Percentiles rank a stretch among this genome's conserved stretches.
These are phyloP conservation scores for Drosophila fulvimacula DNA, from an alignment of 2,888 invertebrate species.

Conservation along the genomic window DNA sequence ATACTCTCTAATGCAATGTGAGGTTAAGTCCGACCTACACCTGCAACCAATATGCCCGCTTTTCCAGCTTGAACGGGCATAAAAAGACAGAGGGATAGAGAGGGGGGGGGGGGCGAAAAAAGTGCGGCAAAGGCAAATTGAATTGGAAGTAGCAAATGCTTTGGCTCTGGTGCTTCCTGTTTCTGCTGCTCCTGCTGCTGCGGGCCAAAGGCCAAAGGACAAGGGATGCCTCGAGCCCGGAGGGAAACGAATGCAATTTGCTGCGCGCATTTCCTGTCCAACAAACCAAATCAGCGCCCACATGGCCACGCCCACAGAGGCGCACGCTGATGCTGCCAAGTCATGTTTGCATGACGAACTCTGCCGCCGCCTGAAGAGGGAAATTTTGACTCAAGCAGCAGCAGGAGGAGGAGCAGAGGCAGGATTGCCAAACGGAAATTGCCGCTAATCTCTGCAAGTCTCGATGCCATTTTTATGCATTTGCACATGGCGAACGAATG, in stretches of 20 bases:
- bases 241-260: constrained; percentile 65
- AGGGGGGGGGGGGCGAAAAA: background rate
- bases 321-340: constrained; percentile 54
- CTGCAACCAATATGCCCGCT: background rate
- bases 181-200: constrained; percentile 7
- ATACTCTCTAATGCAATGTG: too few relatives aligned
- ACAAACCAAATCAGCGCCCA: constrained; percentile 18
- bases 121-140: constrained; percentile 21
- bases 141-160: constrained; percentile 31
- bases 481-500: constrained; percentile 1
- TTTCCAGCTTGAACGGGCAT: too few relatives aligned
- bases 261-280: constrained; percentile 45
- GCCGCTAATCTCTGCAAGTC: constrained; percentile 52
- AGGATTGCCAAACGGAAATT: constrained; percentile 40
- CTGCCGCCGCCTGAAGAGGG: constrained; percentile 42
- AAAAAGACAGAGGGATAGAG: background rate
- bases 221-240: constrained; percentile 1
- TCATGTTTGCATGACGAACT: constrained; percentile 78
- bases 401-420: constrained; percentile 2
- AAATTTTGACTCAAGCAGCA: constrained; percentile 13
- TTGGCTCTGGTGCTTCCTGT: constrained; percentile 1
- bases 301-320: constrained; percentile 1
- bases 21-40: too few relatives aligned
- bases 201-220: constrained; percentile 19
- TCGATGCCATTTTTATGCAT: constrained; percentile 16